Evolutionary conservation across 2,888 invertebrate species (phyloP), one percentile per base, ranked within the genome.

Genomic region (Noctua pronuba): DNA sequence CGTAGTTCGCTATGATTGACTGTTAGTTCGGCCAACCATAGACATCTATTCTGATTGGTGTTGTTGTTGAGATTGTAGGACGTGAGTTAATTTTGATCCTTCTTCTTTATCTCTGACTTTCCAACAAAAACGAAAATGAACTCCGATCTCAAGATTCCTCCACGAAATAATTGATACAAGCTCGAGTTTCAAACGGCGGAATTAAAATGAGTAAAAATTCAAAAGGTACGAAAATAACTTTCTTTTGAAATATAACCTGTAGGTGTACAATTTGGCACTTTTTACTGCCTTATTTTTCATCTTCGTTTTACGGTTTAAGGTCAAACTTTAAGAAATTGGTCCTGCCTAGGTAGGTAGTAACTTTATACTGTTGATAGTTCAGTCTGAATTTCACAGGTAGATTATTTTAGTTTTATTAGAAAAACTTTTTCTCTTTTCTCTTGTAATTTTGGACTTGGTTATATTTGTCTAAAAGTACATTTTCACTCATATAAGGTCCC

Each of bases 181-280:
- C 49, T 52, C 66, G 10, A n/a, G 5, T 79, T 35, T 60, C 58
- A 62, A 58, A 58, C 58, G 58, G 8, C 24, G 41, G 28, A 83
- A 77, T 83, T 77, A 60, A 79, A 83, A 83, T 52, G 28, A 79
- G 28, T 60, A 83, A 79, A 79, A 83, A 83, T 83, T 83, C 58
- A 67, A 35, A 67, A 77, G 83, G 44, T 49, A 35, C 52, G 38
- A 28, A 75, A 82, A 82, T 82, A 68, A 55, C n/a, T 83, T 41
- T 68, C 65, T 41, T 83, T 69, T 83, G 84, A 79, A 76, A 79
- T 83, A 44, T 60, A 28, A 44, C 49, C 60, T n/a, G 24, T 21
- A 52, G 46, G 55, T 58, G 55, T 58, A 35, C 41, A 76, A 66
- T 65, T 78, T 49, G 28, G 24, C 58, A 11, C 10, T 35, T 79